Conservation (phyloP, 2,888 invertebrate species). For the Octodonta nipae region DNA sequence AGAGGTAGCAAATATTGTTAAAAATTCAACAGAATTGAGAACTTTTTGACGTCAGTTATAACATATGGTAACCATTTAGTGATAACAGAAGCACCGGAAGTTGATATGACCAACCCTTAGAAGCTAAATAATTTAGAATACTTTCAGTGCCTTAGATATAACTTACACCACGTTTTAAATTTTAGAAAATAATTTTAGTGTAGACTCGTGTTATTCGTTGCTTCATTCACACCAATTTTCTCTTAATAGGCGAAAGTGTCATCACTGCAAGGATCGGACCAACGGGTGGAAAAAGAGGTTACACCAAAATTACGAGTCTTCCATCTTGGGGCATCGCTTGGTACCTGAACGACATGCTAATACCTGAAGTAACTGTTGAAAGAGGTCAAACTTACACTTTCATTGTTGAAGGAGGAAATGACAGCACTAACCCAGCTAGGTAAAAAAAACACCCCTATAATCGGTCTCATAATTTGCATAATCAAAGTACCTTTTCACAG, state of each 20-base stretch:
- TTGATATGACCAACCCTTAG: too few species aligned
- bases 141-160: too few species aligned
- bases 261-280: constrained; percentile 73
- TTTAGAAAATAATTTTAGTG: neutral
- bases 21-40: too few species aligned
- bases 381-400: constrained; percentile 78
- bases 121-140: constrained; percentile 1
- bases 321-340: constrained; percentile 84
- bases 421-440: constrained; percentile 64
- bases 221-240: too few species aligned
- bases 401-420: constrained; percentile 71
- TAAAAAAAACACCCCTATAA: too few species aligned
- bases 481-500: constrained; percentile 28
- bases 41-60: too few species aligned
- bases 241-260: constrained; percentile 38
- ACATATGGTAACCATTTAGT: too few species aligned
- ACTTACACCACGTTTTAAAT: neutral
- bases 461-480: neutral
- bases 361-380: constrained; percentile 79
- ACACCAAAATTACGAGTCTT: constrained; percentile 64
- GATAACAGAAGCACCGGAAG: too few species aligned
- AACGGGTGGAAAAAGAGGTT: constrained; percentile 67
- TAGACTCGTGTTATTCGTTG: too few species aligned
- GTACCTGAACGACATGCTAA: constrained; percentile 82
- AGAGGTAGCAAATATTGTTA: too few species aligned